Base-by-base conservation (phyloP, 2,113 vertebrate genomes). In the Pipa parva region DNA sequence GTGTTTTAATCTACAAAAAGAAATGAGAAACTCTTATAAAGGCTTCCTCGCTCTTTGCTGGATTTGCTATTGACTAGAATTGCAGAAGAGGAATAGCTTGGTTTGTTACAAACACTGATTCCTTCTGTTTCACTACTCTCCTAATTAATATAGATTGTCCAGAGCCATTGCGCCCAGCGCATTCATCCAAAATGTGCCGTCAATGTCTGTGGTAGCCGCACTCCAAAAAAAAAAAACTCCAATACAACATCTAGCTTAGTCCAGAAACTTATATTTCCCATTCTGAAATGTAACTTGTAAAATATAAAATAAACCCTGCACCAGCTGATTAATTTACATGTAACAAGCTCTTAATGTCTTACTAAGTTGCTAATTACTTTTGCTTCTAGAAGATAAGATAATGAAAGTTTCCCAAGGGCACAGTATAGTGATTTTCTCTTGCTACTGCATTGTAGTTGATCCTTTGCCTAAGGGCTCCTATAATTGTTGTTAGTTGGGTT, bases 321-420 rank as follows among this genome's bases (percentile, higher is more conserved):
- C 13, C 39, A 15, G 17, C 39, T 42, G 39, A 21, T 49, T 49
- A 49, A 22, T 65, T 21, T 51, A 27, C n/a, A 46, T 22, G 63
- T 48, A 57, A 65, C 55, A 56, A 65, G 55, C 52, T 65, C 37
- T 45, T 55, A 33, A 54, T 21, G 37, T 65, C 37, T 65, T 48
- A 57, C 26, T 46, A 65, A n/a, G 39, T 48, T 46, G 52, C 63
- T 65, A 65, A 65, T 65, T 51, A 65, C 37, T 36, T 65, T 13
- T 46, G 39, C 15, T 65, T 15, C 27, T 51, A 65, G 56, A 36
- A 56, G 63, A 65, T 57, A 46, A 65, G 63, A 65, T 57, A 65
- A 65, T 57, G 63, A 56, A 52, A 39, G 45, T 57, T 52, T 65
- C 37, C 63, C 13, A 20, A 36, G 42, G 63, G 63, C 52, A 15